phyloP scores from a whole-genome alignment of 2,113 vertebrate species.

The Noturus placidus region DNA sequence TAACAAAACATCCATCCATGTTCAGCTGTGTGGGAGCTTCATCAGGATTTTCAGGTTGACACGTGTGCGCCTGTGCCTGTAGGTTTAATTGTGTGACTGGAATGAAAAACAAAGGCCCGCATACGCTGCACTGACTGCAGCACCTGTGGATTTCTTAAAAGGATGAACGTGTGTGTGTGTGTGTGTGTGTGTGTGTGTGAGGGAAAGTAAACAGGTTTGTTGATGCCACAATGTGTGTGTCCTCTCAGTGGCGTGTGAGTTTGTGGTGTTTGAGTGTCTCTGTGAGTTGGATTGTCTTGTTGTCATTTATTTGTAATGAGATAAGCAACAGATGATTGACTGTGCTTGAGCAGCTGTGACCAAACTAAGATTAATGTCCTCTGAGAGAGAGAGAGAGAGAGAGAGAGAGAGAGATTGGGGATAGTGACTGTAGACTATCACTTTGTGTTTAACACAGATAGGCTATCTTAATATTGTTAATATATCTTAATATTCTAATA shows the following conservation, averaged over 20 bases:
- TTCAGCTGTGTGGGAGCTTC: constrained; percentile 48
- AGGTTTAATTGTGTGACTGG: constrained; percentile 55
- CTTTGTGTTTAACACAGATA: constrained; percentile 15
- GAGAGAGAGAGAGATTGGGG: background rate
- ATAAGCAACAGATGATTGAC: constrained; percentile 51
- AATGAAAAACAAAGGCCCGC: constrained; percentile 42
- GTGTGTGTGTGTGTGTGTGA: constrained; percentile 20
- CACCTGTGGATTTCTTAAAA: constrained; percentile 49
- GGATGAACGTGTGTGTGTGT: background rate
- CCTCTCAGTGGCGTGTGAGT: background rate
- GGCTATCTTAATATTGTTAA: background rate
- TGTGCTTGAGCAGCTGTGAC: constrained; percentile 49
- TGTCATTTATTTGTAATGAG: constrained; percentile 45
- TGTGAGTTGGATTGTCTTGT: constrained; percentile 42
- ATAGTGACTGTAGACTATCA: background rate
- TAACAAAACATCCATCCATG: constrained; percentile 57
- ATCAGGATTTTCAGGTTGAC: constrained; percentile 54
- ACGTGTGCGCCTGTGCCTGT: constrained; percentile 34
- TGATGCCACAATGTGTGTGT: background rate
- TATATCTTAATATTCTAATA: constrained; percentile 3
- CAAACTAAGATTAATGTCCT: constrained; percentile 51
- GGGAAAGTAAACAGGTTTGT: background rate
- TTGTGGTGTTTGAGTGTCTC: background rate
- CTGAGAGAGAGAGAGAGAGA: background rate
- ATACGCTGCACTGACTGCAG: constrained; percentile 25